Evolutionary conservation across 1,140 invertebrate genomes (phyloP), one percentile per base, ranked within the genome.

Genomic region (Piezodorus guildinii): DNA sequence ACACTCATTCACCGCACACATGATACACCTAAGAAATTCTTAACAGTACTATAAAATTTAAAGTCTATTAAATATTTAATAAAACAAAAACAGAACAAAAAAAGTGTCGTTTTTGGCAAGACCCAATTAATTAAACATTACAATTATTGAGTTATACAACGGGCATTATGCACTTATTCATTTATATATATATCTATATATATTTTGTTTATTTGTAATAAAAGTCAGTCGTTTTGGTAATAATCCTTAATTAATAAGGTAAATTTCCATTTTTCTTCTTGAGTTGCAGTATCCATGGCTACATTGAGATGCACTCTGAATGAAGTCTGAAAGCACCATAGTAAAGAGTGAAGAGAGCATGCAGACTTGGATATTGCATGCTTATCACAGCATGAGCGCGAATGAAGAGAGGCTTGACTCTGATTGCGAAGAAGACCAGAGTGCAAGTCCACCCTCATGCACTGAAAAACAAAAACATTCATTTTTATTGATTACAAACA

Each of bases 41-140:
- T 66, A 64, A 64, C 67, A 65, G 62, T 67, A 65, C 65, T 66
- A 62, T 43, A 67, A 69, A 69, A 67, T 69, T 67, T 66, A 67
- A 67, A 69, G 66, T 69, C 66, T 67, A 69, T 69, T 23, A 49
- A 19, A 49, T 49, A 69, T 67, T 65, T 39, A 39, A 39, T 39
- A 39, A 39, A 39, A 39, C 34, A 39, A 39, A 39, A 39, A 39
- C 6, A 39, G 34, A 39, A 39, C 6, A 39, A 39, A 67, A 66
- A 69, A 69, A 69, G 64, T 66, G 68, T 69, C 68, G 63, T 64
- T 56, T 69, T 69, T 69, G 68, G 68, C 68, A 69, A 69, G 66
- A 69, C 68, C 68, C 67, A 69, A 39, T 69, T 56, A 56, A 68
- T 67, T 69, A 69, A 69, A 66, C 65, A 68, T 66, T 68, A 68